phyloP scores from a whole-genome alignment of 2,113 vertebrate genomes.

The Halichoeres trimaculatus region DNA sequence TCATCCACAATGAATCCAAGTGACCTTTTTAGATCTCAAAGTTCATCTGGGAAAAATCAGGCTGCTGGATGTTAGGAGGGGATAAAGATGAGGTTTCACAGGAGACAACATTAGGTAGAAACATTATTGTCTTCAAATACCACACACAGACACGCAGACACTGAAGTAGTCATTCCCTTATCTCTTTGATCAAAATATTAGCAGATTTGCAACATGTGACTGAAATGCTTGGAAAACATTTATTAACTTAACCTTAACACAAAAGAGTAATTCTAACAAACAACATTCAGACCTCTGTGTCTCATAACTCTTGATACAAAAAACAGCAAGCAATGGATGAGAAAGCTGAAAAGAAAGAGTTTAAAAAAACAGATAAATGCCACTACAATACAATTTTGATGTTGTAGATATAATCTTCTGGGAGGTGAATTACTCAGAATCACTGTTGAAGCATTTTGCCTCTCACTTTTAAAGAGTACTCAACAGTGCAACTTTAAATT shows the following conservation, averaged over 20 bases:
- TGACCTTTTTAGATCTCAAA: conserved; percentile 27
- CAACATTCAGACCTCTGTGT: too few species aligned
- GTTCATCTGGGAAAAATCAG: not conserved
- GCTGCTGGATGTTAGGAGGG: not conserved
- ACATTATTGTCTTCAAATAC: too few species aligned
- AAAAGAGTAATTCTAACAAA: too few species aligned
- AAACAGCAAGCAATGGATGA: not conserved
- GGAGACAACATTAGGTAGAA: not conserved
- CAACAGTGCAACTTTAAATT: not conserved
- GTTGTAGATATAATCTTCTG: not conserved
- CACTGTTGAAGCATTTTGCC: conserved; percentile 1
- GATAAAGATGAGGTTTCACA: not conserved
- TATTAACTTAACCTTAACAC: too few species aligned
- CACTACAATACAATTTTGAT: not conserved
- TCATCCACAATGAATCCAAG: too few species aligned
- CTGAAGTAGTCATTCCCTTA: too few species aligned
- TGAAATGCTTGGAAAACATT: too few species aligned
- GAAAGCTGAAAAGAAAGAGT: not conserved
- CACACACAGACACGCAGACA: too few species aligned
- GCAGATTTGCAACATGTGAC: too few species aligned
- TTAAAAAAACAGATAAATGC: conserved; percentile 5
- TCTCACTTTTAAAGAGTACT: conserved; percentile 10
- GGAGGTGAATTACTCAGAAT: not conserved
- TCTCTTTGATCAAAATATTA: too few species aligned
- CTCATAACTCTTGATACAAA: not conserved